phyloP scores from a whole-genome alignment of 2,888 invertebrate genomes.

The Drosophila leonis region DNA sequence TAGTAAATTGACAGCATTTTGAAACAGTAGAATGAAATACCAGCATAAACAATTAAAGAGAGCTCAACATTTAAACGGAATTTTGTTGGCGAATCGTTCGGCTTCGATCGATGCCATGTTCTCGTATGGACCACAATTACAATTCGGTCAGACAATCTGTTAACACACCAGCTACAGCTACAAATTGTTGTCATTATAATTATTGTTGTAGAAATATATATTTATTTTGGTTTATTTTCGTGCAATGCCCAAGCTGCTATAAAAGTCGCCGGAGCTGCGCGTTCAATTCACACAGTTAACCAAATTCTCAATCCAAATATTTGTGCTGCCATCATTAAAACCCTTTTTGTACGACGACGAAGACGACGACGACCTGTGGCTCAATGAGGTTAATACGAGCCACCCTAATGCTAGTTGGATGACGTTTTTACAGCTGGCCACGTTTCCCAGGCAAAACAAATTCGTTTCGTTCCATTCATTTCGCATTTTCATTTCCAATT shows the following conservation, averaged over 20 bases:
- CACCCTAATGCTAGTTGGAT: constrained; percentile 2
- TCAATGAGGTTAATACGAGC: constrained; percentile 45
- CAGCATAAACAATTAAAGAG: constrained; percentile 73
- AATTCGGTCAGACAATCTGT: constrained; percentile 58
- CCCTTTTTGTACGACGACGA: constrained; percentile 22
- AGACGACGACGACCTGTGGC: constrained; percentile 55
- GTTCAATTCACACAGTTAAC: constrained; percentile 20
- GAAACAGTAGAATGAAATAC: constrained; percentile 45
- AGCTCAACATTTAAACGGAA: constrained; percentile 76
- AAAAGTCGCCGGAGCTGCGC: constrained; percentile 14
- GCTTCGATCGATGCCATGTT: constrained; percentile 37
- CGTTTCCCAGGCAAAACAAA: constrained; percentile 48
- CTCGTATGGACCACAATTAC: constrained; percentile 3
- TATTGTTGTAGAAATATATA: not conserved
- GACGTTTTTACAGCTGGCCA: constrained; percentile 68
- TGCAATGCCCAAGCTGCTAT: constrained; percentile 8
- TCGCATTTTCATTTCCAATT: constrained; percentile 68
- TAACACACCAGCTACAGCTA: constrained; percentile 44
- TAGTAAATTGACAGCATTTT: constrained; percentile 32
- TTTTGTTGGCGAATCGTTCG: constrained; percentile 65
- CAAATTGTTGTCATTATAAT: constrained; percentile 29
- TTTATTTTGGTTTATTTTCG: not conserved
- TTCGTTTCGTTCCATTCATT: constrained; percentile 40
- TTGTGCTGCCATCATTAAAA: constrained; percentile 41
- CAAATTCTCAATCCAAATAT: constrained; percentile 38